Conservation (phyloP, 2,797 vertebrate species). For the Myripristis murdjan region DNA sequence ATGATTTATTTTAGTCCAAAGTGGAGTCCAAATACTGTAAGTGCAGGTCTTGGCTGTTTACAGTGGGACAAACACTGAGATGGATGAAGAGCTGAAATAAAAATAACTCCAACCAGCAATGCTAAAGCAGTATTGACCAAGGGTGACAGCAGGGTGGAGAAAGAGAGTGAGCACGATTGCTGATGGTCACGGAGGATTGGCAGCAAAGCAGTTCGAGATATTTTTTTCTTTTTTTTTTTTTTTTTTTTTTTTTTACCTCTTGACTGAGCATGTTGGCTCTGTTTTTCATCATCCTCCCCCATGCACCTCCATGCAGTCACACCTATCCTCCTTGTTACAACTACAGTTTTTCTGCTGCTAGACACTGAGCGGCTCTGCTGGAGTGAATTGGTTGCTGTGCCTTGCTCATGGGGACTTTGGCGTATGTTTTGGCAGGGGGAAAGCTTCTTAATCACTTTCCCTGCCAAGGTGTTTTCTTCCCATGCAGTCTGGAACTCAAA, state of each 20-base stretch:
- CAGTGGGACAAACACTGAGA: not conserved
- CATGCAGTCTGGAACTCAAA: not conserved
- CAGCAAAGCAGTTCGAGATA: not conserved
- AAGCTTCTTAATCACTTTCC: not conserved
- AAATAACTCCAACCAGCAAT: too few relatives aligned
- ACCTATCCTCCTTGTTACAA: not conserved
- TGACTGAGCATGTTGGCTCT: not conserved
- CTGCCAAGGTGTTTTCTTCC: not conserved
- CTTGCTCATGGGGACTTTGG: not conserved
- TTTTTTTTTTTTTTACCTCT: too few relatives aligned
- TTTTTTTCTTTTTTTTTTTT: too few relatives aligned
- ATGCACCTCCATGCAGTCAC: not conserved
- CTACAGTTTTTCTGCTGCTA: not conserved
- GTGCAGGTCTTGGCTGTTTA: not conserved
- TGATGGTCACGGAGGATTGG: not conserved
- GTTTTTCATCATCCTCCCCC: not conserved
- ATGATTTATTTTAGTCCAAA: slow-evolving; percentile 10
- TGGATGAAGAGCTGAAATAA: too few relatives aligned
- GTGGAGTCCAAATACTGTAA: rapidly evolving
- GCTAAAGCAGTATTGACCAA: too few relatives aligned
- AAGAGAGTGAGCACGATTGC: not conserved
- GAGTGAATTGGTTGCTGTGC: not conserved
- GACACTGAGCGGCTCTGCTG: not conserved
- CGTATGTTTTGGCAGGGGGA: not conserved
- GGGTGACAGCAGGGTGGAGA: too few relatives aligned